A percentile compares a stretch with the other conserved stretches of the same genome.
Evolutionary conservation across 53 echinoderm and acorn worm genomes (phyloP).

Genomic region (Luidia sarsii): DNA sequence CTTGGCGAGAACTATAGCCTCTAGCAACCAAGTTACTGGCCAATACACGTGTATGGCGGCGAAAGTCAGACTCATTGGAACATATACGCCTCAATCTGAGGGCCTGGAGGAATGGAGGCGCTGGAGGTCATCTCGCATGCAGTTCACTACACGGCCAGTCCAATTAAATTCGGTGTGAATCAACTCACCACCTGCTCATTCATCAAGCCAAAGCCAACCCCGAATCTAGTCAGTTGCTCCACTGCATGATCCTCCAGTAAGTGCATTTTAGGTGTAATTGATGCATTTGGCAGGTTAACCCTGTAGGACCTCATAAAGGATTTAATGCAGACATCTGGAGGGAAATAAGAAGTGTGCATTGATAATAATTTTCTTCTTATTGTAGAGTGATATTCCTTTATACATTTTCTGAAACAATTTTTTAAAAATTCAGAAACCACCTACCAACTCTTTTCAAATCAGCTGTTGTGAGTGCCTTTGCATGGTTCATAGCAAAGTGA

Average conservation of each 20-base stretch:
- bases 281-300: conserved; percentile 14
- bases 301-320: conserved; percentile 41
- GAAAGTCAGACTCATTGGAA: no score
- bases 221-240: conserved; percentile 14
- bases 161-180: conserved; percentile 56
- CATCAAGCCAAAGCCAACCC: conserved; percentile 37
- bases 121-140: conserved; percentile 24
- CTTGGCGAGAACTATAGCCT: no score
- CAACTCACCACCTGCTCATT: conserved; percentile 58
- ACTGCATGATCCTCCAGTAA: conserved; percentile 51
- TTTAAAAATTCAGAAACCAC: neutral
- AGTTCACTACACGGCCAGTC: neutral
- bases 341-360: neutral
- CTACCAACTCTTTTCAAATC: conserved; percentile 8
- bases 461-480: neutral
- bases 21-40: no score
- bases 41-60: no score
- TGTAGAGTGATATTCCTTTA: neutral
- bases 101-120: no score
- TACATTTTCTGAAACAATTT: neutral
- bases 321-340: conserved; percentile 41
- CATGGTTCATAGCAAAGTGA: conserved; percentile 15
- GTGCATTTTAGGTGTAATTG: conserved; percentile 56
- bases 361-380: neutral
- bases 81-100: no score